phyloP scores from a whole-genome alignment of 2,113 vertebrate genomes.

The Ovis aries region DNA sequence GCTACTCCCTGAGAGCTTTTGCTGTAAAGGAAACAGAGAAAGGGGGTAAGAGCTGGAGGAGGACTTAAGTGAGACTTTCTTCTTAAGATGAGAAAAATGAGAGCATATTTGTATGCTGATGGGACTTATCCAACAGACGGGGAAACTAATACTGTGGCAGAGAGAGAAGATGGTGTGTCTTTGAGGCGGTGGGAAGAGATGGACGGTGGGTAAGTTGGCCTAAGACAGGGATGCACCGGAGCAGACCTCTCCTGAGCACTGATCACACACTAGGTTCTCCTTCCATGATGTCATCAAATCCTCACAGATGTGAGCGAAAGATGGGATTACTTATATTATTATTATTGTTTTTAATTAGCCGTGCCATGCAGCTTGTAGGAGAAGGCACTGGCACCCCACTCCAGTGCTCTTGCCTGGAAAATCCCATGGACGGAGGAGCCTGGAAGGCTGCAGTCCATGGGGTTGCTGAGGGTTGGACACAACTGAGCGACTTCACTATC shows the following conservation, averaged over 20 bases:
- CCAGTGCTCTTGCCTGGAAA: too few relatives aligned
- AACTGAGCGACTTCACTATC: too few relatives aligned
- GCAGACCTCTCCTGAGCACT: background rate
- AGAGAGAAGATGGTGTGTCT: background rate
- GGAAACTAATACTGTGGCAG: background rate
- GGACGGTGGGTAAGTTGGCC: background rate
- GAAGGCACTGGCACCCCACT: too few relatives aligned
- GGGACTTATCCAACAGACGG: accelerated
- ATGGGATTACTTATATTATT: background rate
- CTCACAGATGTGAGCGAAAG: background rate
- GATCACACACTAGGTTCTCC: background rate
- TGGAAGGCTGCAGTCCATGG: too few relatives aligned
- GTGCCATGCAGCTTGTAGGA: background rate
- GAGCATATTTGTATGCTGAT: background rate
- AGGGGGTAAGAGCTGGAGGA: background rate
- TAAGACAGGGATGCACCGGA: accelerated
- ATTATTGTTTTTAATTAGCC: background rate
- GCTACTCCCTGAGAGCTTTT: background rate
- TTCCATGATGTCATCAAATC: background rate
- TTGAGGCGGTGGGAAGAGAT: background rate
- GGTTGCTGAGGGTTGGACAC: too few relatives aligned
- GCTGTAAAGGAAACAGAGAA: background rate
- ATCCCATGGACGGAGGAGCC: too few relatives aligned
- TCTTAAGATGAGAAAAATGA: background rate
- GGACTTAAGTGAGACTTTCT: background rate